Base-by-base conservation (phyloP, 2,888 invertebrate genomes). In the Cylloceria caligata region DNA sequence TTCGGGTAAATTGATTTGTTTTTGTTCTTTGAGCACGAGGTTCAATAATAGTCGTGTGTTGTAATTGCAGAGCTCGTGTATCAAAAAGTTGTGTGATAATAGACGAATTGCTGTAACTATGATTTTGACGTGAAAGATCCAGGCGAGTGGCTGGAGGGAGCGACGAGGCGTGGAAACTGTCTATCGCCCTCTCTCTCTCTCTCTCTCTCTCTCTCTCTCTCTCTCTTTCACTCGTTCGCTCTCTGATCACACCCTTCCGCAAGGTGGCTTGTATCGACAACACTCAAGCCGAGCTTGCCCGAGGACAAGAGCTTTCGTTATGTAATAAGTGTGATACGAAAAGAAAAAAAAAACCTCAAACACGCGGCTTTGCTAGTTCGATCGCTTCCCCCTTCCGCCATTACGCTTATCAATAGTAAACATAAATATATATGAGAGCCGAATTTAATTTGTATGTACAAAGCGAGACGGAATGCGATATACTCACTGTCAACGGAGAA, bases 401-500 rank as follows among this genome's bases (percentile, higher is more conserved):
- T 60, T 64, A 13, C 64, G 19, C 7, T 64, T 64, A 64, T 24
- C 64, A 13, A 16, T 64, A 30, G 57, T 57, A 57, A 57, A 57
- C 57, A 52, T 52, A 57, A 57, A 57, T 57, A 57, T 64, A 64
- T 6, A 27, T 19, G 34, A 57, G 30, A n/a, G n/a, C n/a, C n/a
- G n/a, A n/a, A n/a, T n/a, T n/a, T n/a, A 49, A 0, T 36, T 36
- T 36, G 2, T 30, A 39, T 39, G 9, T 21, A 24, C 3, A 3
- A 67, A n/a, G 13, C 19, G 16, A 6, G 16, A 72, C 19, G 55
- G n/a, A 42, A n/a, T n/a, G n/a, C n/a, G 1, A 52, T 19, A 55
- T 9, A 88, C 90, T 90, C 79, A 90, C 90, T 84, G 77, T 88
- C 85, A 45, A 74, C 85, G 60, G 87, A 85, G 78, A 87, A 88